Base-by-base conservation (phyloP, 2,797 vertebrate genomes). In the Craterocephalus amniculus region DNA sequence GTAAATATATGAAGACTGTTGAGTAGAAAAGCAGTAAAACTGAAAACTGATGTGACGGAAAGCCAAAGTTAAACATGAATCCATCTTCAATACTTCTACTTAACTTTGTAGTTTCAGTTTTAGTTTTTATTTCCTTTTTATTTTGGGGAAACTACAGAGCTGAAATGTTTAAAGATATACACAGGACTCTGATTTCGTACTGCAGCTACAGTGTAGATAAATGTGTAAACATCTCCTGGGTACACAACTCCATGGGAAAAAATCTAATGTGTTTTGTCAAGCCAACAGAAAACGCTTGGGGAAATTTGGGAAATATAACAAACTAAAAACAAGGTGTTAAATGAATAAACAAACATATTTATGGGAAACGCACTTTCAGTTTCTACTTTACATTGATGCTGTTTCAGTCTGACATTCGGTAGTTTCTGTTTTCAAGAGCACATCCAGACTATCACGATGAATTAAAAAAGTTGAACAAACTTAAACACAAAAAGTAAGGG, bases 31-130 rank as follows among this genome's bases (percentile, higher is more conserved):
- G 40, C 40, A 43, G 13, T 43, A 5, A 43, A 43, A 43, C 40
- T 20, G 18, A 43, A 20, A 20, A 20, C 18, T 45, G 20, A 45
- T n/a, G n/a, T 45, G 43, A 45, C 18, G 2, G 20, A 45, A n/a
- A 45, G 18, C 43, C 9, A n/a, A n/a, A 45, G 16, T 43, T 18
- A 45, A 20, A 45, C 43, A 45, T n/a, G 1, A 9, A n/a, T 9
- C 20, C 8, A n/a, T 45, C 43, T 6, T 20, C 18, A 4, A 9
- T 27, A 8, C 18, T 27, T 35, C 58, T 68, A n/a, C 7, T 18
- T 52, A 20, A 8, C 6, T 14, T 34, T 61, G 4, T 43, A 12
- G 56, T 34, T 68, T 51, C 24, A 27, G 43, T 67, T 68, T 68
- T 40, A 58, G 38, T 5, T 49, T 58, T 58, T 49, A 11, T 18